These are phyloP conservation scores for Stegastes partitus DNA, from an alignment of 2,113 vertebrate genomes.

Conservation along the genomic window DNA sequence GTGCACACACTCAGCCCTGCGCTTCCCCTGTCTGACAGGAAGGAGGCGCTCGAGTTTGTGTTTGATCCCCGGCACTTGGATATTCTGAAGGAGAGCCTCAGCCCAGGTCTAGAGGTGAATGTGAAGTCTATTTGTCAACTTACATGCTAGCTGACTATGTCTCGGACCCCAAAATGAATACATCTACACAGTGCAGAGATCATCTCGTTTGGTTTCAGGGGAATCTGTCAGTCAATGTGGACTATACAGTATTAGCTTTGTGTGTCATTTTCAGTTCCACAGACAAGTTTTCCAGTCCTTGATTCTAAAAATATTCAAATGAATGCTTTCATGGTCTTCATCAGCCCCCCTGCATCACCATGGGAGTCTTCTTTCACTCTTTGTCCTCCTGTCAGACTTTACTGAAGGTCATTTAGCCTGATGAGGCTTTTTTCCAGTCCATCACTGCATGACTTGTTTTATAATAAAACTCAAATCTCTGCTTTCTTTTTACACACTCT, in stretches of 20 bases:
- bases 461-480: not conserved
- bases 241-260: not conserved
- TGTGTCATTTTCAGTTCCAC: constrained; percentile 9
- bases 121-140: not conserved
- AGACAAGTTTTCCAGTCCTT: not conserved
- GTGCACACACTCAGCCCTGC: constrained; percentile 91
- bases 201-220: not conserved
- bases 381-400: not conserved
- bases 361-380: constrained; percentile 13
- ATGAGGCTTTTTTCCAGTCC: constrained; percentile 1
- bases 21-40: constrained; percentile 87
- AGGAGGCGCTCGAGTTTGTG: constrained; percentile 89
- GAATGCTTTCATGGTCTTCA: constrained; percentile 31
- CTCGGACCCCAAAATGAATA: not conserved
- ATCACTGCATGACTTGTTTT: not conserved
- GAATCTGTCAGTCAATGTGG: too few species aligned
- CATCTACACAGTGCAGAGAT: not conserved
- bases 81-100: constrained; percentile 94
- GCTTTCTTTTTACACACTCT: not conserved
- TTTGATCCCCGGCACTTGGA: constrained; percentile 90
- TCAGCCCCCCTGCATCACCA: not conserved
- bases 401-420: not conserved
- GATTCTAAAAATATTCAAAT: constrained; percentile 18
- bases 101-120: constrained; percentile 90
- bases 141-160: not conserved